A percentile compares a stretch with the other conserved stretches of the same genome.
These are phyloP conservation scores for Drosophila meridiana DNA, from an alignment of 2,888 invertebrate genomes.

Conservation along the genomic window DNA sequence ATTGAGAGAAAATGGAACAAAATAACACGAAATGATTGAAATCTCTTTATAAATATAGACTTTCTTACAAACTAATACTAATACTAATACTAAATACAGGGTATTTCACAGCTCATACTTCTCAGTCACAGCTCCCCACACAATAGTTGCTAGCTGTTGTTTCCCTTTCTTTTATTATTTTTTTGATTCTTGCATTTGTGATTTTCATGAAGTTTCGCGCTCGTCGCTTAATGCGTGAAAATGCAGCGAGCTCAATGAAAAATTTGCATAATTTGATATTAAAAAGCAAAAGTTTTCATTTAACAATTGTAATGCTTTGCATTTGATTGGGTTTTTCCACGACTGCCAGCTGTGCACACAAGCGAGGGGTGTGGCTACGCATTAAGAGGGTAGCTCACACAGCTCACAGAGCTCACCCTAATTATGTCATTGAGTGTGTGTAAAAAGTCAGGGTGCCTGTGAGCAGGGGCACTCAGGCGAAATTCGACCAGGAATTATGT, in stretches of 20 bases:
- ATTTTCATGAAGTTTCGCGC: conserved; percentile 42
- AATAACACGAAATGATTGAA: too few species aligned
- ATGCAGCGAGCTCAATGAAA: conserved; percentile 46
- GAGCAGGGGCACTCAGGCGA: conserved; percentile 24
- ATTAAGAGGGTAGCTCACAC: conserved; percentile 19
- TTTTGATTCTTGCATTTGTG: conserved; percentile 35
- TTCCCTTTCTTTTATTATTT: not conserved
- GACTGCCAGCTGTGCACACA: conserved; percentile 74
- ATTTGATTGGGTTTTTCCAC: conserved; percentile 55
- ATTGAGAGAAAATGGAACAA: too few species aligned
- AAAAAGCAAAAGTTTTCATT: conserved; percentile 66
- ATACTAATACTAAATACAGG: not conserved
- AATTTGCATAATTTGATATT: conserved; percentile 76
- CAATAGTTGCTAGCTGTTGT: conserved; percentile 15
- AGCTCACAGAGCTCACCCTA: conserved; percentile 49
- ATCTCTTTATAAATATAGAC: not conserved
- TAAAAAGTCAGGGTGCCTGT: conserved; percentile 61
- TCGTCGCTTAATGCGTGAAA: conserved; percentile 51
- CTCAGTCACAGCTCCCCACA: not conserved
- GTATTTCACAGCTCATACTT: not conserved
- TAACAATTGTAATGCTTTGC: conserved; percentile 64
- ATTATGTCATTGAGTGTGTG: conserved; percentile 66
- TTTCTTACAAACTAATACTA: not conserved
- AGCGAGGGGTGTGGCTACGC: conserved; percentile 65
- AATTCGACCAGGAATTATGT: conserved; percentile 65